These are phyloP conservation scores for Peromyscus nudipes DNA, from an alignment of 2,797 vertebrate genomes.

Conservation along the genomic window DNA sequence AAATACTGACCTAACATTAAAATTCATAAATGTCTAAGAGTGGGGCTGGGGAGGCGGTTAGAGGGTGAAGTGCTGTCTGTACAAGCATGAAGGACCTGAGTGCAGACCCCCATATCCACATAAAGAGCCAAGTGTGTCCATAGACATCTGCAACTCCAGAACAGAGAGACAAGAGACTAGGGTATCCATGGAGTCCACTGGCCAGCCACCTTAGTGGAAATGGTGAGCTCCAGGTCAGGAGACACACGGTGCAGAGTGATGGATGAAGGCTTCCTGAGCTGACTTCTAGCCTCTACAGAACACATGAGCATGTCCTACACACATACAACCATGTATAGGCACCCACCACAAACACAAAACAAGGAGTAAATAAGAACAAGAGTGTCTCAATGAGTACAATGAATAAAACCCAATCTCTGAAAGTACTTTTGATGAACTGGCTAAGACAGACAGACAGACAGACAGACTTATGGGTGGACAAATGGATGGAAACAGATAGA, in stretches of 20 bases:
- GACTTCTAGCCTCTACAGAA: not conserved
- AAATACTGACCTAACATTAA: constrained; percentile 7
- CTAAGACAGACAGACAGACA: not conserved
- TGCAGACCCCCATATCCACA: not conserved
- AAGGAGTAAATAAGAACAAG: not conserved
- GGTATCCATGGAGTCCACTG: not conserved
- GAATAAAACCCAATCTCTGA: constrained; percentile 1
- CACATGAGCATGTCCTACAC: not conserved
- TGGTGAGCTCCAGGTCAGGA: not conserved
- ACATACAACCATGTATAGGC: not conserved
- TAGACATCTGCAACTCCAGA: too few relatives aligned
- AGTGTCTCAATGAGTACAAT: not conserved
- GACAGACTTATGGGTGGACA: not conserved
- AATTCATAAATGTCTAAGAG: not conserved
- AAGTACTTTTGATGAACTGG: constrained; percentile 39
- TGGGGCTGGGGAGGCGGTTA: not conserved
- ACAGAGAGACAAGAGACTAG: not conserved
- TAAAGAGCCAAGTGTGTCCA: not conserved
- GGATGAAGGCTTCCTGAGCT: not conserved
- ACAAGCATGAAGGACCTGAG: not conserved
- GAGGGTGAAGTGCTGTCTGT: not conserved
- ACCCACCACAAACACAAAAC: not conserved
- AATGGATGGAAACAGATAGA: not conserved
- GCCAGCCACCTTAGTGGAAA: too few relatives aligned
- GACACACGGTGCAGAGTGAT: not conserved